Evolutionary conservation across 2,888 invertebrate genomes (phyloP).

Genomic region (Leptopilina syphax): DNA sequence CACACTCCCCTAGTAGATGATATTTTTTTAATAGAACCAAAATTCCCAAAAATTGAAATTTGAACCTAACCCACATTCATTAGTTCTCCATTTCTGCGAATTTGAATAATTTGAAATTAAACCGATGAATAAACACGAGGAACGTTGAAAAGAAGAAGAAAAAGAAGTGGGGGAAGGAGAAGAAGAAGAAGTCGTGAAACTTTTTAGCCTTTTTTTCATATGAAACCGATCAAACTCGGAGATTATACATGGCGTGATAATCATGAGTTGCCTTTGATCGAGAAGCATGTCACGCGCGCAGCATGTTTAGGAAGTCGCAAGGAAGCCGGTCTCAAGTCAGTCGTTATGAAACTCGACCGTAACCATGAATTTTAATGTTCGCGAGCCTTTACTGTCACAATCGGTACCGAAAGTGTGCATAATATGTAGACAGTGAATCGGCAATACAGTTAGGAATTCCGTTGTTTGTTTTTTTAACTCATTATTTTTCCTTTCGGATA

Average conservation of each 20-base stretch:
- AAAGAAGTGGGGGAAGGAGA: neutral
- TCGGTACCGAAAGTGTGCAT: conserved; percentile 42
- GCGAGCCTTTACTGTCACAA: conserved; percentile 39
- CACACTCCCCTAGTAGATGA: no score
- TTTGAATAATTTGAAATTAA: neutral
- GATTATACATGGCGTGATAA: conserved; percentile 43
- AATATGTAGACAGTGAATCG: conserved; percentile 36
- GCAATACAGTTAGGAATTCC: conserved; percentile 35
- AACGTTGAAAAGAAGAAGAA: neutral
- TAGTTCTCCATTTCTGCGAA: no score
- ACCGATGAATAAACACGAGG: neutral
- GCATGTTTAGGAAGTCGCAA: conserved; percentile 51
- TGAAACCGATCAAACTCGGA: conserved; percentile 16
- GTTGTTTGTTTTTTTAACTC: conserved; percentile 28
- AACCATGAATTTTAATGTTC: conserved; percentile 62
- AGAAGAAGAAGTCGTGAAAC: neutral
- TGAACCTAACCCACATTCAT: no score
- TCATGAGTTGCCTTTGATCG: conserved; percentile 45
- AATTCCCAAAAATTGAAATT: no score
- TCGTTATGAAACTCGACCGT: conserved; percentile 61
- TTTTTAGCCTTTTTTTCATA: conserved; percentile 7
- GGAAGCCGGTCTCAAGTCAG: conserved; percentile 59
- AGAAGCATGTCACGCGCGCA: conserved; percentile 53
- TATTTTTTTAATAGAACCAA: no score
- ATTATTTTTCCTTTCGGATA: neutral